Percentiles rank a stretch among this genome's conserved stretches.
These are phyloP conservation scores for Hypolimnas misippus DNA, from an alignment of 2,888 invertebrate genomes.

Conservation along the genomic window DNA sequence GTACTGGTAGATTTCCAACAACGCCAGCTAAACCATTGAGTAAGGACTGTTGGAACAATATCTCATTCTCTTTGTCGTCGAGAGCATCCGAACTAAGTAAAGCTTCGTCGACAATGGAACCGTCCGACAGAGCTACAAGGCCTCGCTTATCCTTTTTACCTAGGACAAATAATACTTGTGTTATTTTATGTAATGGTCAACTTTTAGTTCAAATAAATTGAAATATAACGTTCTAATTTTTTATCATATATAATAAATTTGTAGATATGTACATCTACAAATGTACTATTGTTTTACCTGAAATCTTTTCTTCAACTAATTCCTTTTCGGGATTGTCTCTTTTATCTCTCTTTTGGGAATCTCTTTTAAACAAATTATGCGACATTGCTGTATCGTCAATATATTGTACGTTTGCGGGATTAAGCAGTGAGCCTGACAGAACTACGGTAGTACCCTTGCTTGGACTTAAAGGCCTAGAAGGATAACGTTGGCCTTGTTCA, in stretches of 20 bases:
- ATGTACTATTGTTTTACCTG: constrained; percentile 60
- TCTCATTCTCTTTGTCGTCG: constrained; percentile 64
- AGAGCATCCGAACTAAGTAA: constrained; percentile 71
- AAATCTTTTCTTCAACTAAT: constrained; percentile 54
- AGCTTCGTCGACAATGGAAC: constrained; percentile 87
- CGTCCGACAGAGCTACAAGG: constrained; percentile 86
- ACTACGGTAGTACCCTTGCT: constrained; percentile 66
- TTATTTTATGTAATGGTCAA: not conserved
- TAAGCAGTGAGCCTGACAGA: constrained; percentile 74
- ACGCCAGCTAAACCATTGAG: constrained; percentile 88
- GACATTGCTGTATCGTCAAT: constrained; percentile 78
- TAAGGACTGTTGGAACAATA: constrained; percentile 81
- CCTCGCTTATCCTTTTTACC: constrained; percentile 87
- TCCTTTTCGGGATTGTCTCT: constrained; percentile 79
- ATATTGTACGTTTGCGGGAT: constrained; percentile 86
- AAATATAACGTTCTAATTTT: no score
- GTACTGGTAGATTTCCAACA: constrained; percentile 85
- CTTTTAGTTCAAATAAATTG: no score
- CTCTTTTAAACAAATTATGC: constrained; percentile 81
- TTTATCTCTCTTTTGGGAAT: constrained; percentile 73
- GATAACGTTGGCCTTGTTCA: constrained; percentile 52
- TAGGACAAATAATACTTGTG: constrained; percentile 45
- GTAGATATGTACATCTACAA: no score
- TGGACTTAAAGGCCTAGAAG: constrained; percentile 56
- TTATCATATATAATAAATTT: no score